A percentile compares a stretch with the other conserved stretches of the same genome.
phyloP scores from a whole-genome alignment of 2,113 vertebrate species.

The Astur gentilis region DNA sequence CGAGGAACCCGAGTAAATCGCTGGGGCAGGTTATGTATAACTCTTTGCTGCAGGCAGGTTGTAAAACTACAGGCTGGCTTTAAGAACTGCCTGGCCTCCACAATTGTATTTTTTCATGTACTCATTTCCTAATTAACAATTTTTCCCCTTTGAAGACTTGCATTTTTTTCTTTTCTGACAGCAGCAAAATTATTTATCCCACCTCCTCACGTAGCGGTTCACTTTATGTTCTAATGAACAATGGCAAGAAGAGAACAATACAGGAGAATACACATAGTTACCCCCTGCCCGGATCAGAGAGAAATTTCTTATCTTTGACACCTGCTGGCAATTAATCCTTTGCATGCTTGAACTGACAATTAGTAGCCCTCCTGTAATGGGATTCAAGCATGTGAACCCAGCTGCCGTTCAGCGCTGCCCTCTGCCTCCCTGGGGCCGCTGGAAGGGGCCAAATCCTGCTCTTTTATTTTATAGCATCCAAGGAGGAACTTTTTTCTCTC shows the following conservation, averaged over 20 bases:
- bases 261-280: background rate
- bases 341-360: background rate
- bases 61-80: background rate
- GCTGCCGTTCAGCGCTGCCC: background rate
- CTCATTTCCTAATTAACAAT: slow-evolving; percentile 32
- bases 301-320: slow-evolving; percentile 9
- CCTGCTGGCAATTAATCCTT: slow-evolving; percentile 47
- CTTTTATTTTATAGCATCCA: background rate
- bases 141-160: background rate
- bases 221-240: background rate
- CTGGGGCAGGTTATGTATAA: background rate
- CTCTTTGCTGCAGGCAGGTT: background rate
- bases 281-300: slow-evolving; percentile 35
- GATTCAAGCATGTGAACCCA: background rate
- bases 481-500: background rate
- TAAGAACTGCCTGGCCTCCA: background rate
- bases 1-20: background rate
- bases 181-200: background rate
- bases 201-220: background rate
- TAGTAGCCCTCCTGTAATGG: background rate
- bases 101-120: background rate
- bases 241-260: background rate
- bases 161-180: background rate
- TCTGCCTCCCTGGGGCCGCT: background rate
- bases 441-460: background rate